Percentiles rank a stretch among this genome's conserved stretches.
Conservation (phyloP, 2,888 invertebrate genomes). For the Pristionchus mayeri region DNA sequence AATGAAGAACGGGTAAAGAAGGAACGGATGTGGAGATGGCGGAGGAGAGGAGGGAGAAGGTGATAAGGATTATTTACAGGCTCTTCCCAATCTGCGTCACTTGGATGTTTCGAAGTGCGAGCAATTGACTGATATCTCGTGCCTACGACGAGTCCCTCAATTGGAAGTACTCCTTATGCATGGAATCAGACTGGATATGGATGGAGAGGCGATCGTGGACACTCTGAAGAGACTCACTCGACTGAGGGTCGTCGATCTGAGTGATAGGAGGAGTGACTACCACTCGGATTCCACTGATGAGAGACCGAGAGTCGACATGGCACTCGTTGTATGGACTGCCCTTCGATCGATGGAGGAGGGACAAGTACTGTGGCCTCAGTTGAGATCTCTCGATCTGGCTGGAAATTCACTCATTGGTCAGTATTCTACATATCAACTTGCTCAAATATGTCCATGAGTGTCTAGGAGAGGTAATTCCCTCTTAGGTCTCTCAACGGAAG, state of each 20-base stretch:
- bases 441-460: no score
- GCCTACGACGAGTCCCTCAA: slow-evolving; percentile 12
- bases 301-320: slow-evolving; percentile 45
- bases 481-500: slow-evolving; percentile 51
- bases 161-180: slow-evolving; percentile 63
- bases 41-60: neutral
- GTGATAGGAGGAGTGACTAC: slow-evolving; percentile 47
- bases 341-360: slow-evolving; percentile 45
- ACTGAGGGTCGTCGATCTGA: slow-evolving; percentile 58
- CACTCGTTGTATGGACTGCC: slow-evolving; percentile 56
- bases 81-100: slow-evolving; percentile 51
- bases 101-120: slow-evolving; percentile 61
- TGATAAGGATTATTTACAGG: slow-evolving; percentile 11
- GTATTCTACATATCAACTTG: no score
- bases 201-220: slow-evolving; percentile 18
- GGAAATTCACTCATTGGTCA: slow-evolving; percentile 53
- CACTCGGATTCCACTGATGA: slow-evolving; percentile 41
- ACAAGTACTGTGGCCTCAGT: slow-evolving; percentile 56
- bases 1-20: neutral
- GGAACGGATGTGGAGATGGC: neutral
- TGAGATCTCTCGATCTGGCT: slow-evolving; percentile 63
- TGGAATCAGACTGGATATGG: slow-evolving; percentile 47
- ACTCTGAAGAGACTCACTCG: slow-evolving; percentile 55
- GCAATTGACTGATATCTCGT: slow-evolving; percentile 59
- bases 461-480: neutral